phyloP scores from a whole-genome alignment of 2,113 vertebrate species.

The Thinocorus orbignyianus region DNA sequence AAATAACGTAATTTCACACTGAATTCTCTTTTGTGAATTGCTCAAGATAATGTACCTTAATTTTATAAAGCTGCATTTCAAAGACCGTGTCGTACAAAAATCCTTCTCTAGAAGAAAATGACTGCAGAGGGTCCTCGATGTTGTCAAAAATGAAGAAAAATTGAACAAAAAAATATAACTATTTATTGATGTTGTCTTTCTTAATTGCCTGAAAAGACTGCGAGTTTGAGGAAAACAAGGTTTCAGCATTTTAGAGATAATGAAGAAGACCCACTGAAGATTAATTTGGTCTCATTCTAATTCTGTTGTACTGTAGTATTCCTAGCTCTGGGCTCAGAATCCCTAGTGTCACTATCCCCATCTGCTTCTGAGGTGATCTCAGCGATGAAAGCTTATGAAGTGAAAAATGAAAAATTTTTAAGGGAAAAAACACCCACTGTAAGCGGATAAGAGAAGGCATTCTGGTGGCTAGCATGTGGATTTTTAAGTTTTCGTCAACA shows the following conservation, averaged over 20 bases:
- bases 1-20: background rate
- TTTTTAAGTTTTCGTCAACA: background rate
- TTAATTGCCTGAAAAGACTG: background rate
- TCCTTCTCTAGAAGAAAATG: background rate
- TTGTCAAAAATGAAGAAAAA: background rate
- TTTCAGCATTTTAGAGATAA: background rate
- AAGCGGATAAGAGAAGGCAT: background rate
- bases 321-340: background rate
- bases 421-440: background rate
- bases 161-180: background rate
- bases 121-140: background rate
- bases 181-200: background rate
- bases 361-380: background rate
- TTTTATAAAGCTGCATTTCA: background rate
- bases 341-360: background rate
- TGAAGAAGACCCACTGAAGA: background rate
- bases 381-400: background rate
- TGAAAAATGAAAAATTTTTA: background rate
- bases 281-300: background rate
- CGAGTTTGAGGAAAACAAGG: background rate
- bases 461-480: background rate
- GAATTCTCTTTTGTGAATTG: background rate
- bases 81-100: background rate
- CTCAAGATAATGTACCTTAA: background rate
- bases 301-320: background rate